Evolutionary conservation across 2,113 vertebrate genomes (phyloP), one percentile per base, ranked within the genome.

Genomic region (Spea multiplicata): DNA sequence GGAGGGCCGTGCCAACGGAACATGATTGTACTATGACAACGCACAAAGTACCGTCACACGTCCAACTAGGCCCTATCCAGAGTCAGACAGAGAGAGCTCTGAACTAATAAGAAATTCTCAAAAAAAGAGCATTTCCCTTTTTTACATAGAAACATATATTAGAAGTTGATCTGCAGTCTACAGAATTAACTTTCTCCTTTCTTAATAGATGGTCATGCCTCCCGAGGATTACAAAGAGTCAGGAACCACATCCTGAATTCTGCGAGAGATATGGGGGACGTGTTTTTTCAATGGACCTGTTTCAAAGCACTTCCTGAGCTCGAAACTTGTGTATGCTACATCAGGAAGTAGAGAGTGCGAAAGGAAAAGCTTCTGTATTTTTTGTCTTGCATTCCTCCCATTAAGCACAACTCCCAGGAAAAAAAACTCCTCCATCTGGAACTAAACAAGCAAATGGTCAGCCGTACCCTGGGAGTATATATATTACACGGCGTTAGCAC

Each of bases 1-100:
- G 70, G 82, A 81, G 86, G 80, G 53, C 8, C 74, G 67, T 75
- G 84, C 53, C 84, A 84, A 52, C 66, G 44, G 14, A 83, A 82
- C 6, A 82, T 61, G 62, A 84, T 77, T 59, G 73, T 66, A 65
- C 30, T 44, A 66, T 78, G 76, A 78, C 57, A 30, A 45, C 52
- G 70, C 70, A 73, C 70, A 73, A 66, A 66, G 13, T n/a, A 55
- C 53, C 16, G 17, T 76, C 66, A 30, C 45, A n/a, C 47, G 7
- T 52, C 66, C 45, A 17, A 44, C 46, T 45, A 57, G 45, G 68
- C 69, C 7, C 13, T 16, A 57, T 78, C 67, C 76, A 78, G 46
- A 45, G 50, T 44, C 12, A 64, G 57, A 49, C 46, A 12, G 61
- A 66, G 4, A 30, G 69, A 66, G 50, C 66, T 70, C 30, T 3